Conservation (phyloP, 2,888 invertebrate genomes). For the Bombylius major region DNA sequence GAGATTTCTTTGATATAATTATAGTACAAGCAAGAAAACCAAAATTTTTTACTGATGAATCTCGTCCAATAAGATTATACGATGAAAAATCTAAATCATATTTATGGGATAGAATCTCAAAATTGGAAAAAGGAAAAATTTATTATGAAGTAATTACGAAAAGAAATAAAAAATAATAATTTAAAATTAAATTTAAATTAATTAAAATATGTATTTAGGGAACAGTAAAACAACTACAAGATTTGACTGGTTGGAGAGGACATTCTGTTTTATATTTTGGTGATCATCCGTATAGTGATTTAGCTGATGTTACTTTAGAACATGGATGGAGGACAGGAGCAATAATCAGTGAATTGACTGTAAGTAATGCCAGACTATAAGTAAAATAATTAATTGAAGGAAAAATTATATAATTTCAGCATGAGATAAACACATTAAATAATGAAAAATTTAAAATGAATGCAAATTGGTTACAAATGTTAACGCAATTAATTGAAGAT, state of each 20-base stretch:
- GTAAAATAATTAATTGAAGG: conserved; percentile 15
- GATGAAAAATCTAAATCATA: conserved; percentile 69
- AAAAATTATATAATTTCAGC: conserved; percentile 41
- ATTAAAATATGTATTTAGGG: conserved; percentile 45
- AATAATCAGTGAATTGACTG: conserved; percentile 87
- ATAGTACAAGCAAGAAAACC: conserved; percentile 94
- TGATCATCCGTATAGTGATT: conserved; percentile 94
- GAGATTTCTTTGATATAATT: conserved; percentile 82
- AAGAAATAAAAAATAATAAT: not conserved
- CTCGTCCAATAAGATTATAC: conserved; percentile 79
- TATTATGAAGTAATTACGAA: conserved; percentile 68
- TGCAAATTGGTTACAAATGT: conserved; percentile 84
- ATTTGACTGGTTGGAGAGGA: conserved; percentile 85
- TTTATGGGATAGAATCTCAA: conserved; percentile 83
- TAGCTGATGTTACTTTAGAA: conserved; percentile 89
- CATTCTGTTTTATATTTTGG: conserved; percentile 93
- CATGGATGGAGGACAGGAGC: conserved; percentile 98
- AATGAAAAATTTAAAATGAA: conserved; percentile 68
- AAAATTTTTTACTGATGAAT: conserved; percentile 85
- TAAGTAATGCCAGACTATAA: conserved; percentile 69
- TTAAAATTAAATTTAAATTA: too few relatives aligned
- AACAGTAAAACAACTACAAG: conserved; percentile 81
- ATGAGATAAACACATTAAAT: conserved; percentile 84
- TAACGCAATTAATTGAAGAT: conserved; percentile 80
- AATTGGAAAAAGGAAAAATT: conserved; percentile 74